phyloP scores from a whole-genome alignment of 2,113 vertebrate genomes.

The Paramormyrops kingsleyae region DNA sequence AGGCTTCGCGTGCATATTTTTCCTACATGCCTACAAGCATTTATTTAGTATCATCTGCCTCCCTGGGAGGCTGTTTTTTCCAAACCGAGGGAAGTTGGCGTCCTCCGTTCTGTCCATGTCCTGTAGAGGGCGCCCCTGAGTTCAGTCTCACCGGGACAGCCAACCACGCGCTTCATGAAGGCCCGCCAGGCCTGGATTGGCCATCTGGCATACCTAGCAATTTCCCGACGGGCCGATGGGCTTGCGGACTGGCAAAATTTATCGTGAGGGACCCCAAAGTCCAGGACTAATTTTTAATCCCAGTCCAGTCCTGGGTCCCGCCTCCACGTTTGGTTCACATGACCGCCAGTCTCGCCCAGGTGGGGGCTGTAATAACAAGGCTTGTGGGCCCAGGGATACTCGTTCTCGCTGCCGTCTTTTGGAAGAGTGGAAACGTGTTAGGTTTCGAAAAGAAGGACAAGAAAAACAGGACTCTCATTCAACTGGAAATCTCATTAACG shows the following conservation, averaged over 20 bases:
- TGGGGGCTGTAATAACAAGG: slow-evolving; percentile 16
- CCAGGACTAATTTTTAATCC: neutral
- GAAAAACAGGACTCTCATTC: slow-evolving; percentile 36
- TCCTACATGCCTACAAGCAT: neutral
- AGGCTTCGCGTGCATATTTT: neutral
- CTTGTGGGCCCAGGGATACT: slow-evolving; percentile 12
- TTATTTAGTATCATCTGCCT: slow-evolving; percentile 1
- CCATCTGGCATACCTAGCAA: neutral
- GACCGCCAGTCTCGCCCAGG: neutral
- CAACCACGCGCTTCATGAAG: neutral
- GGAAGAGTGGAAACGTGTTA: slow-evolving; percentile 28
- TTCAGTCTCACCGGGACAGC: neutral
- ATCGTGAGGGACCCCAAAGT: neutral
- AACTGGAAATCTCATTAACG: slow-evolving; percentile 48
- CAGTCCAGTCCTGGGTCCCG: neutral
- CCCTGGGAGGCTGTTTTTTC: neutral
- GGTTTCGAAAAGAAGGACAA: slow-evolving; percentile 40
- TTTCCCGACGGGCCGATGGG: neutral
- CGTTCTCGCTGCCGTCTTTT: slow-evolving; percentile 11
- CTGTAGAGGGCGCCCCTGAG: neutral
- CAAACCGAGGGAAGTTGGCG: neutral
- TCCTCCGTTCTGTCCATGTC: neutral
- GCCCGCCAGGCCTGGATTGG: neutral
- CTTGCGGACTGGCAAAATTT: neutral
- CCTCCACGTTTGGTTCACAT: neutral